Conservation (phyloP, 2,797 vertebrate species). For the Taeniopygia guttata region DNA sequence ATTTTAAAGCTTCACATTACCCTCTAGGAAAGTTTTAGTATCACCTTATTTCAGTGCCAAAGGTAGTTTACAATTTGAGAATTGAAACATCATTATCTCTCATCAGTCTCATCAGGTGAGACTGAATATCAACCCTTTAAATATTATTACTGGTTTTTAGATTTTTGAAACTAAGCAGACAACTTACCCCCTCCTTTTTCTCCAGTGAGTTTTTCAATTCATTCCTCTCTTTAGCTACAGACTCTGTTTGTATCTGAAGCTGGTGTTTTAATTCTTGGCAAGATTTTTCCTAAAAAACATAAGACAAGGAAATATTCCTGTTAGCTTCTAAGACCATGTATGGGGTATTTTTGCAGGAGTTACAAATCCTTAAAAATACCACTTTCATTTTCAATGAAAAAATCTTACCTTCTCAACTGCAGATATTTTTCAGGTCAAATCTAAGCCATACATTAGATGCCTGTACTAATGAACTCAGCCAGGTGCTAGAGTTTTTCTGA, state of each 20-base stretch:
- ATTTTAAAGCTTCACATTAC: not conserved
- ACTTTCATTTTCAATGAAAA: not conserved
- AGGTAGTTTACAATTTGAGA: not conserved
- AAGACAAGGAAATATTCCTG: constrained; percentile 27
- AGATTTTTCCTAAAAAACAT: constrained; percentile 82
- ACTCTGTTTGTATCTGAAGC: constrained; percentile 82
- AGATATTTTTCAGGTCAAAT: not conserved
- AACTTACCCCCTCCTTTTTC: constrained; percentile 84
- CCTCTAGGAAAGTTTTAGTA: not conserved
- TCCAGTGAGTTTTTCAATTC: constrained; percentile 84
- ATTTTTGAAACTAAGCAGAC: not conserved
- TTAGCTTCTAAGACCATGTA: not conserved
- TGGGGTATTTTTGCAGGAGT: not conserved
- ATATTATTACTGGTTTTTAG: not conserved
- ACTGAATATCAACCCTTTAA: not conserved
- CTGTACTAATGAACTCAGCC: not conserved
- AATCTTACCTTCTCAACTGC: not conserved
- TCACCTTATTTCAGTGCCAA: not conserved
- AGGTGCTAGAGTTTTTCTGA: not conserved
- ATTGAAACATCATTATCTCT: not conserved
- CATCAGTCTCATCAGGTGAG: not conserved
- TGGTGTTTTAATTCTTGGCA: constrained; percentile 85
- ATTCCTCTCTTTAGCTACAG: constrained; percentile 79
- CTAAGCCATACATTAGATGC: not conserved
- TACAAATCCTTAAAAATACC: not conserved